Evolutionary conservation across 2,888 invertebrate genomes (phyloP).

Genomic region (Cryptus viduatorius): DNA sequence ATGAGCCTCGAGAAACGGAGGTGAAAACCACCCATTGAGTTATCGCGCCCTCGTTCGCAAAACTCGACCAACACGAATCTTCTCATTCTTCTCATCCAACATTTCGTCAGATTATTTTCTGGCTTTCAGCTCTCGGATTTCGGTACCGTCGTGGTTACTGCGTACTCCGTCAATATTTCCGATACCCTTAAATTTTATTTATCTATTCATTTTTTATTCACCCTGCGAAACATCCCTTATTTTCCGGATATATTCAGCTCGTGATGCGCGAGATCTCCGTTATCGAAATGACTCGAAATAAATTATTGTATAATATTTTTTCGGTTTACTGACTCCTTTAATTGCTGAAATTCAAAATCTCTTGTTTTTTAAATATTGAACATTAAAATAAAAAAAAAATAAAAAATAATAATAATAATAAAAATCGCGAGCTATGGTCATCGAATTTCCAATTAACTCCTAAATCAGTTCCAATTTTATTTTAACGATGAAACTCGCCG

Average conservation of each 20-base stretch:
- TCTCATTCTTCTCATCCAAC: constrained; percentile 17
- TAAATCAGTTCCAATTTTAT: constrained; percentile 28
- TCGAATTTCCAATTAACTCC: constrained; percentile 23
- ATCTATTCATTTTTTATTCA: no score
- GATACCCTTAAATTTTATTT: no score
- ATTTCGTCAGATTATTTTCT: not conserved
- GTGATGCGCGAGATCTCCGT: no score
- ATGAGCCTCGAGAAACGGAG: constrained; percentile 17
- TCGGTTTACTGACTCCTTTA: no score
- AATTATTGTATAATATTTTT: no score
- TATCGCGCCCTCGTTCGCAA: not conserved
- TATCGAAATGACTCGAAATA: no score
- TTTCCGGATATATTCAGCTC: no score
- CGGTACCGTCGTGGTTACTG: no score
- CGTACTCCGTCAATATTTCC: no score
- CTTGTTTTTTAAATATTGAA: not conserved
- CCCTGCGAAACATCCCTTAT: no score
- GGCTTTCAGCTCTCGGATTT: no score
- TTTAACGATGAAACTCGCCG: constrained; percentile 26
- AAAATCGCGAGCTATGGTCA: not conserved
- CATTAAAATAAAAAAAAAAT: not conserved
- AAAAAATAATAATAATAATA: not conserved
- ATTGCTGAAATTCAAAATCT: not conserved
- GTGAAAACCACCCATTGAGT: constrained; percentile 35
- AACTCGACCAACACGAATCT: constrained; percentile 28